phyloP scores from a whole-genome alignment of 2,113 vertebrate species.

The Nannospalax galili region DNA sequence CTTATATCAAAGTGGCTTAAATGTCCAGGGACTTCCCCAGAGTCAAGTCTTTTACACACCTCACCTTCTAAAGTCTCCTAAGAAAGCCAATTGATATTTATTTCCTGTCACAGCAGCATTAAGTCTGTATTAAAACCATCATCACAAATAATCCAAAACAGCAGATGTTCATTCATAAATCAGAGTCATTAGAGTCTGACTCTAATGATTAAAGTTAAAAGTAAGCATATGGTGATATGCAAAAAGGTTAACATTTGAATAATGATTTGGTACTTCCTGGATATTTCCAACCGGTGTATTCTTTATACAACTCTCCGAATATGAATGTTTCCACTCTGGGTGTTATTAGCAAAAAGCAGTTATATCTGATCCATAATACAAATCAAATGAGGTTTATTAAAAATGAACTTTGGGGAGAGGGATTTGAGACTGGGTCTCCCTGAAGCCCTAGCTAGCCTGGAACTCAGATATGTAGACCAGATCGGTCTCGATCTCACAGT shows the following conservation, averaged over 20 bases:
- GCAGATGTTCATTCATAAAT: slow-evolving; percentile 3
- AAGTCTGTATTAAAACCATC: slow-evolving; percentile 17
- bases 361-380: slow-evolving; percentile 6
- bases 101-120: background rate
- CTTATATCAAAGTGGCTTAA: background rate
- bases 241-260: background rate
- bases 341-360: slow-evolving; percentile 20
- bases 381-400: background rate
- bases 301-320: background rate
- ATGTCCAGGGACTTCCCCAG: background rate
- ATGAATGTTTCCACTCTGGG: background rate
- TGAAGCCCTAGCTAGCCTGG: too few species aligned
- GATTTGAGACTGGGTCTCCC: too few species aligned
- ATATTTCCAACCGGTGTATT: background rate
- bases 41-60: background rate
- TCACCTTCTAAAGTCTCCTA: background rate
- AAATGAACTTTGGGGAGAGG: background rate
- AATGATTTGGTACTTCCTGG: background rate
- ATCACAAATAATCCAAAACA: background rate
- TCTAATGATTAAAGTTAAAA: slow-evolving; percentile 42
- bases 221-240: background rate
- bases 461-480: too few species aligned
- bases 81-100: background rate
- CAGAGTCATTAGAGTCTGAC: background rate
- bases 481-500: too few species aligned